phyloP scores from a whole-genome alignment of 2,113 vertebrate genomes.

The Phylloscopus trochiloides region DNA sequence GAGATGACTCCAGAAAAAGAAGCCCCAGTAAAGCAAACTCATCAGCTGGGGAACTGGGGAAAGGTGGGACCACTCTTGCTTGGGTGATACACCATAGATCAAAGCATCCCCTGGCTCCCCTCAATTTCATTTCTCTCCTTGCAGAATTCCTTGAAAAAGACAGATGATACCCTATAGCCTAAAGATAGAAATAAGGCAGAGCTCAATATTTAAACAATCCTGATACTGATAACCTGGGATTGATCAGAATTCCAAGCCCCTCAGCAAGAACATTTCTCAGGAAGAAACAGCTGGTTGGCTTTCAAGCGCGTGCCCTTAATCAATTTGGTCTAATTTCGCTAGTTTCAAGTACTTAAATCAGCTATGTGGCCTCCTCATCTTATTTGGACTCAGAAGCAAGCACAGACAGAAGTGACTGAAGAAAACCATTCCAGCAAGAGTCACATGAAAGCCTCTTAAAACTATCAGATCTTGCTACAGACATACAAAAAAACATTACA shows the following conservation, averaged over 20 bases:
- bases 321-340: background rate
- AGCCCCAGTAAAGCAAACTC: background rate
- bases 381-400: background rate
- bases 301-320: background rate
- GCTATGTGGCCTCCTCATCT: background rate
- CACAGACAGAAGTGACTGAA: background rate
- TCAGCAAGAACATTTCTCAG: background rate
- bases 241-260: background rate
- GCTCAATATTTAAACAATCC: background rate
- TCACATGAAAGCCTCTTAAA: background rate
- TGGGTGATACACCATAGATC: background rate
- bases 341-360: background rate
- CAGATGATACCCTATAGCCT: background rate
- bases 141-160: background rate
- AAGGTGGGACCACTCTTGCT: background rate
- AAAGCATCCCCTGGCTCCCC: background rate
- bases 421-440: background rate
- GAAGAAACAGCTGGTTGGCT: background rate
- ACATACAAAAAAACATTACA: background rate
- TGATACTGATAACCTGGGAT: background rate
- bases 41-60: background rate
- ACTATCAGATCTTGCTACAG: background rate
- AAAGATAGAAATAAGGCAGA: background rate
- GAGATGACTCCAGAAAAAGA: background rate
- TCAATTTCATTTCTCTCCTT: background rate